phyloP scores from a whole-genome alignment of 2,888 invertebrate species.

The Apamea epomidion region DNA sequence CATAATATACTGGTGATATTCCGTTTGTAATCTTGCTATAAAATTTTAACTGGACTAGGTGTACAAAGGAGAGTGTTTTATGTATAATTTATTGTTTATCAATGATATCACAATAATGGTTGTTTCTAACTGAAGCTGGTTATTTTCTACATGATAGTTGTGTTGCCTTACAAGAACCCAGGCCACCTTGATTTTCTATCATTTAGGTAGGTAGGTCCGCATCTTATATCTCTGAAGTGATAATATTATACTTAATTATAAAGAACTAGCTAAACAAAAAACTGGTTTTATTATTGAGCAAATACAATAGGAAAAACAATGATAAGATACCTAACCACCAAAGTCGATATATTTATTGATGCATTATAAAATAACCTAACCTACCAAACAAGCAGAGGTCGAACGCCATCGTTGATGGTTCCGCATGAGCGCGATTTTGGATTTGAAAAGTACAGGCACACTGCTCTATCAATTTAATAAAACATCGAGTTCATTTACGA shows the following conservation, averaged over 20 bases:
- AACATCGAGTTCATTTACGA: background rate
- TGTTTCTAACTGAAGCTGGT: conserved; percentile 1
- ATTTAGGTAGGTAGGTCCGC: background rate
- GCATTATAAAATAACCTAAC: background rate
- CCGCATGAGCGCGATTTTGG: background rate
- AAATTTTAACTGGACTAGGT: background rate
- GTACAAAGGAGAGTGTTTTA: conserved; percentile 22
- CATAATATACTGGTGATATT: background rate
- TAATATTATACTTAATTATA: background rate
- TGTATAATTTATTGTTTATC: conserved; percentile 6
- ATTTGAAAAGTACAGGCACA: too few relatives aligned
- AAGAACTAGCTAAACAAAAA: background rate
- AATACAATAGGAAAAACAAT: background rate
- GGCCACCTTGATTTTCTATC: background rate
- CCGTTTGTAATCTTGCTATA: background rate
- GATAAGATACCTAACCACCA: background rate
- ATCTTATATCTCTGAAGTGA: background rate
- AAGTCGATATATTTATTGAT: background rate
- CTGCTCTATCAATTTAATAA: background rate
- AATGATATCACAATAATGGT: background rate
- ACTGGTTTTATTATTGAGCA: background rate
- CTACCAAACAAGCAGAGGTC: background rate
- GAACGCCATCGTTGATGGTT: background rate
- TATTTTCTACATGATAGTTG: background rate
- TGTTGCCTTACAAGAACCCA: background rate